Evolutionary conservation across 2,888 invertebrate genomes (phyloP).

Genomic region (Hemaris fuciformis): DNA sequence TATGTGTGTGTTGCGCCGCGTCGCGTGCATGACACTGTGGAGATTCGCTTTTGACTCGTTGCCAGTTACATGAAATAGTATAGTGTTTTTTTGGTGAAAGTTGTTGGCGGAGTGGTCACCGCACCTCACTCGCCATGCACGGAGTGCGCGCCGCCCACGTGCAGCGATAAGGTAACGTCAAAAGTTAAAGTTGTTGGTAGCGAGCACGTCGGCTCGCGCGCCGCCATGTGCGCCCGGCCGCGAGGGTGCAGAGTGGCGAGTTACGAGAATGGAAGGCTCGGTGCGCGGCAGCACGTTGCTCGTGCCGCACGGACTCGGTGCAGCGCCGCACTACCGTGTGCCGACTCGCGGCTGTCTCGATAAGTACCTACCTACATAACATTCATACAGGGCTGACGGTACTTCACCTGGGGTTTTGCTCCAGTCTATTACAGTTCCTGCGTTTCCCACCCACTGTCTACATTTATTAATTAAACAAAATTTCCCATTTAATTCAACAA

Average conservation of each 20-base stretch:
- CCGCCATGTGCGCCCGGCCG: neutral
- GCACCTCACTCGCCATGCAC: neutral
- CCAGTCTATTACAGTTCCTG: no score
- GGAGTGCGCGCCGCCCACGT: neutral
- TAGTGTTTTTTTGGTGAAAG: neutral
- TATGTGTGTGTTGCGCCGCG: slow-evolving; percentile 80
- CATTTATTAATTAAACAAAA: no score
- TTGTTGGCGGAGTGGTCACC: neutral
- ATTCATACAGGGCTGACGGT: no score
- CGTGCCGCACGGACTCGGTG: no score
- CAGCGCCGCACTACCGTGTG: no score
- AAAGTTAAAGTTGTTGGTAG: neutral
- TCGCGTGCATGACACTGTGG: slow-evolving; percentile 57
- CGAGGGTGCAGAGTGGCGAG: neutral
- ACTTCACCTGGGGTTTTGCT: no score
- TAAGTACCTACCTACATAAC: no score
- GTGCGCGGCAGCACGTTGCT: no score
- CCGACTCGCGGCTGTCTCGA: no score
- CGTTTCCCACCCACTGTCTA: no score
- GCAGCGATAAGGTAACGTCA: neutral
- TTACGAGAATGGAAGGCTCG: no score
- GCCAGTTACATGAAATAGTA: neutral
- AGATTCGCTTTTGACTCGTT: neutral
- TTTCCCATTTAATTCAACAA: no score
- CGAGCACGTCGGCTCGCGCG: neutral